Percentiles rank a stretch among this genome's conserved stretches.
phyloP scores from a whole-genome alignment of 2,797 vertebrate species.

The Microchirus variegatus region DNA sequence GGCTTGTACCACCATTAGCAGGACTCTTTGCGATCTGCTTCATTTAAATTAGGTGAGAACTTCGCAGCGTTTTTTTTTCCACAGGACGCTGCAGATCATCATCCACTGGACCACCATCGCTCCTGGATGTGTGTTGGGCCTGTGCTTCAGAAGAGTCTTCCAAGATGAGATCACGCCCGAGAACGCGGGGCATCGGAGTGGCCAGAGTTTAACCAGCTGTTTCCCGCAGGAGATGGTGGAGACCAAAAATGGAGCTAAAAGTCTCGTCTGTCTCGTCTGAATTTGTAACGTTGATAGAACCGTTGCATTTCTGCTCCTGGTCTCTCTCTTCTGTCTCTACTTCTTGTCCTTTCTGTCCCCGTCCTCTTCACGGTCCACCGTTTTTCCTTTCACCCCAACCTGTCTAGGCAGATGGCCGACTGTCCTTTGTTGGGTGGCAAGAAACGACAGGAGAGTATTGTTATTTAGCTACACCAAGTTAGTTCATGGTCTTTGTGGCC shows the following conservation, averaged over 20 bases:
- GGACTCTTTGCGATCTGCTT: slow-evolving; percentile 66
- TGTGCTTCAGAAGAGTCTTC: slow-evolving; percentile 22
- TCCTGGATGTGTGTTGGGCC: slow-evolving; percentile 38
- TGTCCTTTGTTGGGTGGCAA: too few species aligned
- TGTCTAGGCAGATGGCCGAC: too few species aligned
- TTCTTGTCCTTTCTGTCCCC: too few species aligned
- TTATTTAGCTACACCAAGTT: not conserved
- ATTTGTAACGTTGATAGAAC: too few species aligned
- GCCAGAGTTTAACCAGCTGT: slow-evolving; percentile 24
- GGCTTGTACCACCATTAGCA: slow-evolving; percentile 45
- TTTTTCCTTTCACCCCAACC: too few species aligned
- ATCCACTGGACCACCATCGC: slow-evolving; percentile 59
- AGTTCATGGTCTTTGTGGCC: slow-evolving; percentile 5
- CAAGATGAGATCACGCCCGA: slow-evolving; percentile 48
- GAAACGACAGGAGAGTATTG: too few species aligned
- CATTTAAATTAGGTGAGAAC: slow-evolving; percentile 72
- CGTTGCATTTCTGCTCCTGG: too few species aligned
- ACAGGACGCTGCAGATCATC: slow-evolving; percentile 54
- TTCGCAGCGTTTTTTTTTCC: slow-evolving; percentile 44
- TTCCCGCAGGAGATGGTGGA: slow-evolving; percentile 1
- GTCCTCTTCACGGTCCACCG: too few species aligned
- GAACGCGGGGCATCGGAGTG: slow-evolving; percentile 21
- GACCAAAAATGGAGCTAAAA: slow-evolving; percentile 10
- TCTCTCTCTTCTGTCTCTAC: too few species aligned
- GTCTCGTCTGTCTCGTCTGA: too few species aligned